phyloP scores from a whole-genome alignment of 2,888 invertebrate genomes.

The Nemotelus pantherinus region DNA sequence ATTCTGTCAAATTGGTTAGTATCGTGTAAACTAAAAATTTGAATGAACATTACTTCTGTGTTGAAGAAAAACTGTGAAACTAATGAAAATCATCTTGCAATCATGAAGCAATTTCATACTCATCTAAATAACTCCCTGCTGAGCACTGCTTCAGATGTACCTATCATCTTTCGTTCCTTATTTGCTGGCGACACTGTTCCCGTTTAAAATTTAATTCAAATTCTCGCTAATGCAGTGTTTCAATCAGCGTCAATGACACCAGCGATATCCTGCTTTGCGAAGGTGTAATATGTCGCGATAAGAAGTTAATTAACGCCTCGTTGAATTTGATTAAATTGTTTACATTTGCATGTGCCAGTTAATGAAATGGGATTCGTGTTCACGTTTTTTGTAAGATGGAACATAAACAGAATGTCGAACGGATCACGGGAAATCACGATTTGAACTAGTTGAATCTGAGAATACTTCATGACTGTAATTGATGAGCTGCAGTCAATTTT shows the following conservation, averaged over 20 bases:
- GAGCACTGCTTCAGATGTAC: no score
- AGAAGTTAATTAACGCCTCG: conserved; percentile 49
- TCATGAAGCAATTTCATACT: no score
- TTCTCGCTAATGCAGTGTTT: conserved; percentile 19
- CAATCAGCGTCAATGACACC: conserved; percentile 24
- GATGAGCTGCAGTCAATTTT: no score
- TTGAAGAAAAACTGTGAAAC: no score
- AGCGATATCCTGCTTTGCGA: conserved; percentile 18
- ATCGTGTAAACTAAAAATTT: no score
- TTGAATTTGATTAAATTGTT: conserved; percentile 50
- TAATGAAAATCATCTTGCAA: background rate
- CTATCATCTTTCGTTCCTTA: no score
- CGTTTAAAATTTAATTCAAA: background rate
- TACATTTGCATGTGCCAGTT: conserved; percentile 43
- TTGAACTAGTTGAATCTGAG: background rate
- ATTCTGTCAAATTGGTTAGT: no score
- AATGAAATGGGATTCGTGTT: conserved; percentile 43
- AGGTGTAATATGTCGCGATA: conserved; percentile 46
- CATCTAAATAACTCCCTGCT: no score
- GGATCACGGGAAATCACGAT: conserved; percentile 19
- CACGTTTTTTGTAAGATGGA: conserved; percentile 35
- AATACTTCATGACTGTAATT: no score
- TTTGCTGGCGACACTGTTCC: no score
- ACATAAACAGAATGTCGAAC: conserved; percentile 12
- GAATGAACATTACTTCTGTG: no score